phyloP scores from a whole-genome alignment of 1,140 invertebrate species.

The Hylyphantes graminicola region DNA sequence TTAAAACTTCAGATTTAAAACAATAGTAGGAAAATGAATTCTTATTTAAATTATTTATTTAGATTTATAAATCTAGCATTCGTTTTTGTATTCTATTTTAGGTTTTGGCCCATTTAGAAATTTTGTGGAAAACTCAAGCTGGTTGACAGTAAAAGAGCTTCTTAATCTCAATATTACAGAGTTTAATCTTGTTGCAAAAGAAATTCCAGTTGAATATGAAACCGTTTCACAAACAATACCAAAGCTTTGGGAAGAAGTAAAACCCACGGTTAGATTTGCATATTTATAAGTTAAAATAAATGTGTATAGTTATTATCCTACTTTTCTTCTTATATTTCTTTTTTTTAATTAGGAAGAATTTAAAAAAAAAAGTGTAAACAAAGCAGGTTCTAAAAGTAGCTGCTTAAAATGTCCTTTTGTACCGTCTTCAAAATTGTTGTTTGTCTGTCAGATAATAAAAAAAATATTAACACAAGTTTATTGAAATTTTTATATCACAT shows the following conservation, averaged over 20 bases:
- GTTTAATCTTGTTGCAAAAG: conserved; percentile 70
- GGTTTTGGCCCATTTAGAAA: conserved; percentile 57
- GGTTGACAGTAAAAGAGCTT: conserved; percentile 50
- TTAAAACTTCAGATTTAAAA: background rate
- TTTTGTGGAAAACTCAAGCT: conserved; percentile 52
- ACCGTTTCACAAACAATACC: conserved; percentile 74
- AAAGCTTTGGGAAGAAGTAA: conserved; percentile 74
- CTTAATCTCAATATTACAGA: conserved; percentile 30
- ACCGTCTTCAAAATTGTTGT: too few relatives aligned
- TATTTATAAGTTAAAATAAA: background rate
- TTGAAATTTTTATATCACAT: too few relatives aligned
- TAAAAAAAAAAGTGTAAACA: too few relatives aligned
- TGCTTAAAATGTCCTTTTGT: too few relatives aligned
- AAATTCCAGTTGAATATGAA: conserved; percentile 78
- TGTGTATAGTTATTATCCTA: background rate
- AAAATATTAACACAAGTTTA: too few relatives aligned
- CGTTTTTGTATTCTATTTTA: background rate
- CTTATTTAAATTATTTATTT: too few relatives aligned
- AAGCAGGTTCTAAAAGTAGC: too few relatives aligned
- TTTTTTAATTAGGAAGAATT: too few relatives aligned
- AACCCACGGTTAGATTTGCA: conserved; percentile 73
- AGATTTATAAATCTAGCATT: too few relatives aligned
- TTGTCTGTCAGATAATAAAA: too few relatives aligned
- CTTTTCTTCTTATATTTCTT: too few relatives aligned
- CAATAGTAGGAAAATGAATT: too few relatives aligned